Evolutionary conservation across 2,113 vertebrate species (phyloP).

Genomic region (Rhynchopsitta pachyrhyncha): DNA sequence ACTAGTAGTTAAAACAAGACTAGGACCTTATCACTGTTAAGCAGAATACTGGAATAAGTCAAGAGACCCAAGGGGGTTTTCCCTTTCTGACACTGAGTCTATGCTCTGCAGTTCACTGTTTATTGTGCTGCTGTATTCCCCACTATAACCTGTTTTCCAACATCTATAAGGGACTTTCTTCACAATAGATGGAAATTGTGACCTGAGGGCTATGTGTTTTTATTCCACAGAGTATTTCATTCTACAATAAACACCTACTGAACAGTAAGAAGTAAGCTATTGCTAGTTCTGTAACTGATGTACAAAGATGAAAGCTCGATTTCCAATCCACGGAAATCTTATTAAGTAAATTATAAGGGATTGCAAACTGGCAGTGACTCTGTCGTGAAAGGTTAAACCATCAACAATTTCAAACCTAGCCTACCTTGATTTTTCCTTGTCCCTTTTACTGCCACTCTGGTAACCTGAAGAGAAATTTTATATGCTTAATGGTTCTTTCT

Average conservation of each 20-base stretch:
- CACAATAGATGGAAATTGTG: background rate
- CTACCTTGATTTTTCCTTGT: background rate
- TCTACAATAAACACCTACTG: background rate
- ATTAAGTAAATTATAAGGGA: background rate
- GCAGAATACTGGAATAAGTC: background rate
- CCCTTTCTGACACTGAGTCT: background rate
- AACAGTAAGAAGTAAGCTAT: background rate
- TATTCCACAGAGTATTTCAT: background rate
- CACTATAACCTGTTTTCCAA: background rate
- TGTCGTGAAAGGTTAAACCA: background rate
- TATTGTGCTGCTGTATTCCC: background rate
- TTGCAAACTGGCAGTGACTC: background rate
- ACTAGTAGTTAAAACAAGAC: constrained; percentile 8
- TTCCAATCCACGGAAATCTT: background rate
- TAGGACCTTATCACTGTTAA: background rate
- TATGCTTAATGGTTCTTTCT: background rate
- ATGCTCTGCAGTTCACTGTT: background rate
- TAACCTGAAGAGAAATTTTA: background rate
- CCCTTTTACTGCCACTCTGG: background rate
- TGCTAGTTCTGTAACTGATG: background rate
- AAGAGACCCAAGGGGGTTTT: background rate
- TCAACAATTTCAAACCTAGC: background rate
- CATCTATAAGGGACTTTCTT: background rate
- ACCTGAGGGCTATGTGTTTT: background rate
- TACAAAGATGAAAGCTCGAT: background rate